Percentiles rank a stretch among this genome's conserved stretches.
These are phyloP conservation scores for Mylabris phalerata DNA, from an alignment of 1,140 invertebrate genomes.

Conservation along the genomic window DNA sequence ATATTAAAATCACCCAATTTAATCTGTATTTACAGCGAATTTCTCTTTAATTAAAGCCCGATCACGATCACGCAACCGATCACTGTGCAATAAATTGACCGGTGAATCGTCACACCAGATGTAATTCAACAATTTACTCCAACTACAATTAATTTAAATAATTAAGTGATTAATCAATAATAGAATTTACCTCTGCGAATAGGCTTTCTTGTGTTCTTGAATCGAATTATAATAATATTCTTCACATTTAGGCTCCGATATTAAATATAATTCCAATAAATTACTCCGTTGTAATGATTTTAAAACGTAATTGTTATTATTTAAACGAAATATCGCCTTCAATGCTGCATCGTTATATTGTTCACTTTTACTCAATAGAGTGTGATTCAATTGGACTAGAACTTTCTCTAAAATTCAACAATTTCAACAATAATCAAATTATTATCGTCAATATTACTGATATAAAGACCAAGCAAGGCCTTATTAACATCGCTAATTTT, in stretches of 20 bases:
- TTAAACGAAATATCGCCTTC: constrained; percentile 79
- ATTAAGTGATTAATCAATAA: not conserved
- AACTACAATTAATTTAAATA: constrained; percentile 48
- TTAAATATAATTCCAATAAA: constrained; percentile 69
- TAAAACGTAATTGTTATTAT: constrained; percentile 90
- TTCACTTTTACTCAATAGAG: constrained; percentile 78
- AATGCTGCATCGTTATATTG: constrained; percentile 74
- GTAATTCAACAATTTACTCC: constrained; percentile 74
- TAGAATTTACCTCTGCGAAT: constrained; percentile 61
- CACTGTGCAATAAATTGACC: constrained; percentile 48
- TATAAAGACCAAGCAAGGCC: constrained; percentile 66
- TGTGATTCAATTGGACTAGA: constrained; percentile 74
- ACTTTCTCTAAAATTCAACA: constrained; percentile 64
- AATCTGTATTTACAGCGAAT: constrained; percentile 62
- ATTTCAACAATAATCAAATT: not conserved
- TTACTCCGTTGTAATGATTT: constrained; percentile 80
- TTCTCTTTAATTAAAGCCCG: constrained; percentile 89
- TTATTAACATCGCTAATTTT: constrained; percentile 49
- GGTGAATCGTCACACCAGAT: constrained; percentile 63
- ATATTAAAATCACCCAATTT: not conserved
- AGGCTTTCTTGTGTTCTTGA: constrained; percentile 67
- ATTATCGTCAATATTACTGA: constrained; percentile 50
- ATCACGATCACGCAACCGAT: constrained; percentile 81
- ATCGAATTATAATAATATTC: constrained; percentile 78
- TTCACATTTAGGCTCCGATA: constrained; percentile 78